A percentile compares a stretch with the other conserved stretches of the same genome.
phyloP scores from a whole-genome alignment of 2,888 invertebrate genomes.

The Lottia scabra region DNA sequence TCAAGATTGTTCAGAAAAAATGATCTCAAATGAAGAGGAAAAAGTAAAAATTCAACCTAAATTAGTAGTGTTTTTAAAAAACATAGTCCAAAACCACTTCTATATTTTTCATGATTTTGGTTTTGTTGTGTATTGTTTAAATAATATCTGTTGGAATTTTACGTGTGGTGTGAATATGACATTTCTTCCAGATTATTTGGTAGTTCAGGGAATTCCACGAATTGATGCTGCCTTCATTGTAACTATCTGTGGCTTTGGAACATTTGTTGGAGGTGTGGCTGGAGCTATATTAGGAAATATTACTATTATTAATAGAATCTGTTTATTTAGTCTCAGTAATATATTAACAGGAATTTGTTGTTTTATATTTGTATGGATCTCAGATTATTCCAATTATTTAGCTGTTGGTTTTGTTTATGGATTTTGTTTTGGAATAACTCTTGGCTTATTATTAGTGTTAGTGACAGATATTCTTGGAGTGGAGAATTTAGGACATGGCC shows the following conservation, averaged over 20 bases:
- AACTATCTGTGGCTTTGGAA: conserved; percentile 43
- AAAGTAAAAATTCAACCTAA: neutral
- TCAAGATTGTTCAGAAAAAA: conserved; percentile 11
- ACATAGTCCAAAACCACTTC: conserved; percentile 10
- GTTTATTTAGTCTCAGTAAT: conserved; percentile 44
- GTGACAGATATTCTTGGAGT: conserved; percentile 52
- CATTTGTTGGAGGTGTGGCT: conserved; percentile 48
- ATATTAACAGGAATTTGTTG: conserved; percentile 39
- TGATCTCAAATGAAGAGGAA: neutral
- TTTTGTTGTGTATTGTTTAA: conserved; percentile 53
- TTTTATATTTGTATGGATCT: conserved; percentile 31
- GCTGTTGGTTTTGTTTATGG: conserved; percentile 37
- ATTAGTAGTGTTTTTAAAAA: neutral
- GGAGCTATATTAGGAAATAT: conserved; percentile 55
- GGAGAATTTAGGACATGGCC: conserved; percentile 49
- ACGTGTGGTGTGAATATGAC: conserved; percentile 42
- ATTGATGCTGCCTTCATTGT: conserved; percentile 42
- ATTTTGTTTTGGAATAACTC: conserved; percentile 50
- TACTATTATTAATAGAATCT: conserved; percentile 37
- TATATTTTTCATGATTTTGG: conserved; percentile 35
- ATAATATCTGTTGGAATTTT: conserved; percentile 59
- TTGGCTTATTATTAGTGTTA: conserved; percentile 55
- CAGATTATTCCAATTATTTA: conserved; percentile 10
- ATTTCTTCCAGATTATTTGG: conserved; percentile 50
- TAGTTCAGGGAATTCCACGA: conserved; percentile 36